Evolutionary conservation across 1,140 invertebrate genomes (phyloP), one percentile per base, ranked within the genome.

Genomic region (Drosophila bocki): DNA sequence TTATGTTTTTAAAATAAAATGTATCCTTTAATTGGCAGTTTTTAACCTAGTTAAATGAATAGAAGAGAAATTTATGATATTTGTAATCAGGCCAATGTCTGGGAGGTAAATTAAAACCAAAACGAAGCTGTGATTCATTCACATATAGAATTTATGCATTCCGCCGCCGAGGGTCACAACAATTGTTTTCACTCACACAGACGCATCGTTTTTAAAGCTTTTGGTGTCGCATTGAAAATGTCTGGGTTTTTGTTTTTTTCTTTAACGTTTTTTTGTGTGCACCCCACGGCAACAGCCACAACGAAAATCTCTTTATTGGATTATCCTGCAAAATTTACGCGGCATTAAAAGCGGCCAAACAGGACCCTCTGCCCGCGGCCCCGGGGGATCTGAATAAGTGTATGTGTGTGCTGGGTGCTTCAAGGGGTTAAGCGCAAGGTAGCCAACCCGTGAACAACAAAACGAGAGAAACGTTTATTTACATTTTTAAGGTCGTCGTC

Each of bases 311-410:
- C 84, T 87, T 88, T 87, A 87, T 87, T 87, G 84, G 84, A 87
- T 87, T 87, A 87, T 87, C 84, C 84, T 88, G 84, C 84, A 88
- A 87, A 87, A 87, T 87, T 87, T 87, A 87, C 84, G 83, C 84
- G 85, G 84, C 84, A 87, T 87, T 87, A 87, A 87, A 87, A 87
- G 83, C 84, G 80, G 84, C 77, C 75, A 71, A 60, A 57, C 75
- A 42, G 74, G 56, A 56, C 53, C 68, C 45, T 42, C 54, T 51
- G 45, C 60, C 39, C 41, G 53, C 26, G 39, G 29, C 42, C 62
- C 54, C 22, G 39, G 47, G 48, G 77, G 42, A 50, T 51, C 58
- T 5, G 37, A 33, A 71, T 51, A 60, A 35, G 68, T 39, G 67
- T 50, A 19, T 53, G 26, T 41, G 44, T 19, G 65, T 19, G 67